Conservation (phyloP, 2,888 invertebrate genomes). For the Spialia ferax region DNA sequence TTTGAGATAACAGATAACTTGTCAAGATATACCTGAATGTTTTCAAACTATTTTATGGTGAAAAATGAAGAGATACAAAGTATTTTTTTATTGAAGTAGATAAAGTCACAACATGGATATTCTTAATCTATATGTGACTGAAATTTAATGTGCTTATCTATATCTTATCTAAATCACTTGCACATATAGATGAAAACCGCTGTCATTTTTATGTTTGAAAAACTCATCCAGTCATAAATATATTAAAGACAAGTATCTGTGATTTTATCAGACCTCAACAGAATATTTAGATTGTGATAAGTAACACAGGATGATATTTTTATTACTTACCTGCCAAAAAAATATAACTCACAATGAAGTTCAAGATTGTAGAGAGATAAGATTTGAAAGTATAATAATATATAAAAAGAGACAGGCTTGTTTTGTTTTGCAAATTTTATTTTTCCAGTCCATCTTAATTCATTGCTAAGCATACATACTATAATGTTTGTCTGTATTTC, state of each 20-base stretch:
- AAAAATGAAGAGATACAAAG: neutral
- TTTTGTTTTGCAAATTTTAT: too few relatives aligned
- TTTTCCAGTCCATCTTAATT: too few relatives aligned
- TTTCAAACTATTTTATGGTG: neutral
- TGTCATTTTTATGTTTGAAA: constrained; percentile 1
- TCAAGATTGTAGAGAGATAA: neutral
- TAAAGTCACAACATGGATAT: neutral
- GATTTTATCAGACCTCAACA: neutral
- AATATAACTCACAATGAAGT: neutral
- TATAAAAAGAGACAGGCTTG: too few relatives aligned
- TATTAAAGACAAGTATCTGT: neutral
- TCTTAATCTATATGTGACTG: neutral
- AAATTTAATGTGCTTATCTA: neutral
- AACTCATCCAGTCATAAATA: neutral
- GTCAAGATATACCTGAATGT: too few relatives aligned
- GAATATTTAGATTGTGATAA: neutral
- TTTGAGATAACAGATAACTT: too few relatives aligned
- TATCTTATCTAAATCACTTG: neutral
- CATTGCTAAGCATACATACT: too few relatives aligned
- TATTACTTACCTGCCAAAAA: neutral
- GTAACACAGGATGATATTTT: neutral
- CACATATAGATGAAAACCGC: neutral
- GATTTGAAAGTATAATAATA: too few relatives aligned
- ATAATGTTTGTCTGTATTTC: too few relatives aligned
- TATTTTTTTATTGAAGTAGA: too few relatives aligned